phyloP scores from a whole-genome alignment of 2,888 invertebrate species.

The Graphium colonna region DNA sequence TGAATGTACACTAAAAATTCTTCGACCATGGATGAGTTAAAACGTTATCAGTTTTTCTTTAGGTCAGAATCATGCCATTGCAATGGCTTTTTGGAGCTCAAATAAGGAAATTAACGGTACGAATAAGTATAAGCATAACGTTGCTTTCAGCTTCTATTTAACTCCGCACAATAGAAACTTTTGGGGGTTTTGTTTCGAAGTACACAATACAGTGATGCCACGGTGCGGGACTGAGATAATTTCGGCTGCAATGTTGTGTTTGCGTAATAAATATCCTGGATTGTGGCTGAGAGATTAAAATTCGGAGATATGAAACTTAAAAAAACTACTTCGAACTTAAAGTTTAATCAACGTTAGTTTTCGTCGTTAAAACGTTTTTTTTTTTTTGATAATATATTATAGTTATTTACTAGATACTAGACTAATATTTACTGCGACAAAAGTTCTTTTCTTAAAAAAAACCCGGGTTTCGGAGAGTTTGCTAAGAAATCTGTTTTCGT shows the following conservation, averaged over 20 bases:
- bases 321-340: no score
- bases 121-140: constrained; percentile 16
- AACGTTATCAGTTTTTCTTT: neutral
- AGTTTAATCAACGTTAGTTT: no score
- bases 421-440: neutral
- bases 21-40: no score
- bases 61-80: neutral
- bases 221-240: constrained; percentile 9
- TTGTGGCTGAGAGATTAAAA: neutral
- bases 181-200: constrained; percentile 5
- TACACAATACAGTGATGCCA: neutral
- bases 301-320: no score
- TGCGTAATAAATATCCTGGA: neutral
- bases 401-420: neutral
- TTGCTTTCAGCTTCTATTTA: constrained; percentile 12
- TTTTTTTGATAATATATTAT: neutral
- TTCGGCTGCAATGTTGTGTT: neutral
- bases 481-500: no score
- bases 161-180: constrained; percentile 20
- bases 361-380: no score
- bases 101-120: constrained; percentile 15
- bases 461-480: no score
- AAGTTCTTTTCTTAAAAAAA: no score
- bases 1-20: no score
- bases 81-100: constrained; percentile 4